These are phyloP conservation scores for Chorisops tibialis DNA, from an alignment of 2,888 invertebrate species.

Conservation along the genomic window DNA sequence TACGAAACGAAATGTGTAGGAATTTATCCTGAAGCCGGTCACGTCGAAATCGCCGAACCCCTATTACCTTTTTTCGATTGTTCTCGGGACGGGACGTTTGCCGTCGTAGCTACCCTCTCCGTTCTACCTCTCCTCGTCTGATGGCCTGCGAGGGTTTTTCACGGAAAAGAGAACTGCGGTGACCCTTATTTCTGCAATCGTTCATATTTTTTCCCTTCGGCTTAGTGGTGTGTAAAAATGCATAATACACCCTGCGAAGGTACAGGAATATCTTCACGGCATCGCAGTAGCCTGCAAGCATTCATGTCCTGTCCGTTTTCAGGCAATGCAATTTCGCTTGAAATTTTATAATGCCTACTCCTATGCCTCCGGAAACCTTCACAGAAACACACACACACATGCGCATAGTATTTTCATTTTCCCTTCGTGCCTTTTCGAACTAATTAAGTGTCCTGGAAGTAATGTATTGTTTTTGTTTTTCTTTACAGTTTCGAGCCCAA, in stretches of 20 bases:
- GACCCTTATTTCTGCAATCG: conserved; percentile 15
- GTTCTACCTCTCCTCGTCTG: neutral
- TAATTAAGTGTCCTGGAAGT: neutral
- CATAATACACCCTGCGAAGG: neutral
- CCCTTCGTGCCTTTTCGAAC: neutral
- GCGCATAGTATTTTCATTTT: neutral
- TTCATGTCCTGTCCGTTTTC: neutral
- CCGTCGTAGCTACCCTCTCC: neutral
- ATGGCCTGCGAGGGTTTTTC: neutral
- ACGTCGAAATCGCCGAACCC: neutral
- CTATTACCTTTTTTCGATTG: neutral
- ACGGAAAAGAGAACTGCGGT: conserved; percentile 7
- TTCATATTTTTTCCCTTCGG: neutral
- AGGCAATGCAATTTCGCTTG: conserved; percentile 1
- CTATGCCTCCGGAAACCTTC: neutral
- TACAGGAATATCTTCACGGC: neutral
- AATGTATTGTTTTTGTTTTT: conserved; percentile 4
- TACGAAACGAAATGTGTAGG: neutral
- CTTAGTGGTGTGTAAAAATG: neutral
- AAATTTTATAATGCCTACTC: neutral
- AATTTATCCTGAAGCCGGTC: neutral
- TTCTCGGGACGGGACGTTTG: neutral
- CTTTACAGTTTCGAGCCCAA: conserved; percentile 23
- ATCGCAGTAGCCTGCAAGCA: neutral
- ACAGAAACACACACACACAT: neutral